Evolutionary conservation across 2,113 vertebrate species (phyloP), one percentile per base, ranked within the genome.

Genomic region (Hucho hucho): DNA sequence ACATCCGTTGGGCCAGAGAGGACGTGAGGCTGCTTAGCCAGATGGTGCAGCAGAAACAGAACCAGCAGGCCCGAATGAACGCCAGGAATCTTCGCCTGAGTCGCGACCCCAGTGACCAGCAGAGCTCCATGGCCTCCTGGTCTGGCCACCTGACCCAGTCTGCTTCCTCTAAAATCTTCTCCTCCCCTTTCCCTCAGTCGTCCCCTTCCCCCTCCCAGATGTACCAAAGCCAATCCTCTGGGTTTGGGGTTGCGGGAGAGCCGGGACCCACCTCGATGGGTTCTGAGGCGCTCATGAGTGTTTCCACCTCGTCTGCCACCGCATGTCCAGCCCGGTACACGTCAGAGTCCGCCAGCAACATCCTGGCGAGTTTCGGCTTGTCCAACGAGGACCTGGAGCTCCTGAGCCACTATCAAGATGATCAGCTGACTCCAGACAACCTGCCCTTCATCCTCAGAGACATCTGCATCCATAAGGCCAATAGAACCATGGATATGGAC

Each of bases 301-400:
- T 43, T 9, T 43, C 37, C 24, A 24, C 53, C 29, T 69, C 64
- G 69, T 25, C 63, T n/a, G 14, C 56, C 0, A 70, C 72, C 46
- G 4, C 7, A 26, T 63, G 89, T 11, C 89, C 88, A 59, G 91
- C 83, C 59, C 95, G 93, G 16, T 97, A 97, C 79, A 97, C 95
- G 0, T 94, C 94, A 0, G 96, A 98, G 78, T 95, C 95, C 6
- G 97, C 97, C n/a, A 92, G 94, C 47, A 95, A 93, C 67, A 96
- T 99, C 78, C 90, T 99, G 67, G 90, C 94, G 29, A 95, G 95
- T 3, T 98, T 98, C 53, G 96, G 97, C 75, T 91, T 99, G 63
- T 95, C 97, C 43, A 96, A 95, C 25, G 97, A 98, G 46, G 98
- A 99, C 73, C 77, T 99, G 70, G 95, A 98, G 80, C 93, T 96